phyloP scores from a whole-genome alignment of 2,888 invertebrate genomes.

The Allacma fusca region DNA sequence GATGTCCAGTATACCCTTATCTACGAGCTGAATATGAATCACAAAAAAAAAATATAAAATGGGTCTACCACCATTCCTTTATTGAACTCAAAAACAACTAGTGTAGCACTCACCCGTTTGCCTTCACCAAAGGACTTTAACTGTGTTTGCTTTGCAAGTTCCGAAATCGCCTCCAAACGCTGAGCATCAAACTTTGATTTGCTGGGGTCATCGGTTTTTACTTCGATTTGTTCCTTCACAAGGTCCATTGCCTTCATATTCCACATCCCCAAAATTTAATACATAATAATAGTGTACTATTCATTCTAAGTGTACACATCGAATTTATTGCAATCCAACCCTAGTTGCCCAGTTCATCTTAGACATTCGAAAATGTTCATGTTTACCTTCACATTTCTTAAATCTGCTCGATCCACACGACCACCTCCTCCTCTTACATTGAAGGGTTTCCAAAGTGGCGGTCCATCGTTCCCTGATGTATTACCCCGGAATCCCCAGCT shows the following conservation, averaged over 20 bases:
- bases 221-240: slow-evolving; percentile 55
- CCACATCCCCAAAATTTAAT: no score
- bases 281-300: no score
- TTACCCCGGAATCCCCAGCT: slow-evolving; percentile 51
- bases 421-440: not conserved
- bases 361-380: no score
- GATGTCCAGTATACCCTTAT: slow-evolving; percentile 57
- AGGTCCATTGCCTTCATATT: slow-evolving; percentile 55
- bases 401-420: not conserved
- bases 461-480: slow-evolving; percentile 28
- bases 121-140: slow-evolving; percentile 42
- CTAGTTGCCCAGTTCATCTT: no score
- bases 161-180: slow-evolving; percentile 54
- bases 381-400: slow-evolving; percentile 40
- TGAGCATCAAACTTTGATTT: slow-evolving; percentile 58
- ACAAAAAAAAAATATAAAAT: slow-evolving; percentile 12
- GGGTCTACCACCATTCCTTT: no score
- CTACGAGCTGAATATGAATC: slow-evolving; percentile 47
- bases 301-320: no score
- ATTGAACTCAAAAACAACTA: no score
- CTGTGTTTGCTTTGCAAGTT: slow-evolving; percentile 52
- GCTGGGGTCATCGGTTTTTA: slow-evolving; percentile 38
- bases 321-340: no score
- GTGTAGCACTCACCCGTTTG: slow-evolving; percentile 28
- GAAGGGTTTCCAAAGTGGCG: slow-evolving; percentile 44